phyloP scores from a whole-genome alignment of 2,113 vertebrate species.

The Pseudois nayaur region DNA sequence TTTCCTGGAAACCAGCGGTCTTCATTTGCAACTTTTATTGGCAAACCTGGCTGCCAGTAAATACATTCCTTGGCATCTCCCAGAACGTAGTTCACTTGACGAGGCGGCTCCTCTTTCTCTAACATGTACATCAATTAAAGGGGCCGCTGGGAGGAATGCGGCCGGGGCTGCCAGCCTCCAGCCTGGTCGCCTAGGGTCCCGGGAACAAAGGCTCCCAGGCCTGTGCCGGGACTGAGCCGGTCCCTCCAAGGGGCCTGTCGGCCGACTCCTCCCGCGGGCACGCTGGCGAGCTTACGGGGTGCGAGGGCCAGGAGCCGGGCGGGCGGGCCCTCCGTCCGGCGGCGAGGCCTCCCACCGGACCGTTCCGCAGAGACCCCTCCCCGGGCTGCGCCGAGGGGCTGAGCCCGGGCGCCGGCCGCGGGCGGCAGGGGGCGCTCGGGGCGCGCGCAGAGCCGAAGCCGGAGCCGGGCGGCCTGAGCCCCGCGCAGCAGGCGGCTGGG shows the following conservation, averaged over 20 bases:
- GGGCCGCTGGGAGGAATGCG: neutral
- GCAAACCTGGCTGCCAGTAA: conserved; percentile 63
- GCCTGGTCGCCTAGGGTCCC: neutral
- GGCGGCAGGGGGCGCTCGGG: conserved; percentile 73
- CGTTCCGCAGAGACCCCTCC: neutral
- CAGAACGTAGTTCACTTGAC: neutral
- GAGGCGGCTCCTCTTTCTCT: conserved; percentile 10
- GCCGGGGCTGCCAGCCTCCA: neutral
- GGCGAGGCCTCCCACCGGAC: neutral
- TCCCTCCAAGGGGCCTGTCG: neutral
- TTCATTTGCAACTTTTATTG: conserved; percentile 70
- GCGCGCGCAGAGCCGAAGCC: neutral
- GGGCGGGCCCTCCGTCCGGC: neutral
- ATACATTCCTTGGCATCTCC: conserved; percentile 70
- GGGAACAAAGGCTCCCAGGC: neutral
- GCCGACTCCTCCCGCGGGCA: neutral
- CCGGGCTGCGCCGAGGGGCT: neutral
- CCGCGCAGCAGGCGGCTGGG: neutral
- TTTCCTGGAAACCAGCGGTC: conserved; percentile 78
- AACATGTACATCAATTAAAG: neutral
- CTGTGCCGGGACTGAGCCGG: neutral
- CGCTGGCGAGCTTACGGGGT: neutral
- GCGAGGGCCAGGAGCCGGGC: neutral
- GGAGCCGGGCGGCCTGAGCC: rapidly evolving
- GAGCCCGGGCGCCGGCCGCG: rapidly evolving